Evolutionary conservation across 1,140 invertebrate species (phyloP).

Genomic region (Trichonephila clavata): DNA sequence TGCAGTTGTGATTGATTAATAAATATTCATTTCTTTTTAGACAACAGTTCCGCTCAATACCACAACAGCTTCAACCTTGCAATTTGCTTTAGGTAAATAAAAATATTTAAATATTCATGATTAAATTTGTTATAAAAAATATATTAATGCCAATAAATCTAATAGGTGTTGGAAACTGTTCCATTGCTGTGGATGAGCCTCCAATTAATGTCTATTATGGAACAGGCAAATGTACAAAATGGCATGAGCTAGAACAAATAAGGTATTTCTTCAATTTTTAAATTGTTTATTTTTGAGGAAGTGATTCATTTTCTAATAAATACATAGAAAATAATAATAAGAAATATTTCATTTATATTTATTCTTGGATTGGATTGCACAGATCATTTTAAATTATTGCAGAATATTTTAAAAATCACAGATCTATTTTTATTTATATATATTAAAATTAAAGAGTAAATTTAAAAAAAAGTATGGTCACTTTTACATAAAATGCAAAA

Average conservation of each 20-base stretch:
- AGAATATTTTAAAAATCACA: no score
- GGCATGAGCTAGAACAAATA: conserved; percentile 70
- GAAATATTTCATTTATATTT: no score
- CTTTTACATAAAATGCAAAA: no score
- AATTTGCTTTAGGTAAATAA: conserved; percentile 80
- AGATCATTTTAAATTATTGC: no score
- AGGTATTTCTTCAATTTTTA: conserved; percentile 32
- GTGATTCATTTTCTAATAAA: no score
- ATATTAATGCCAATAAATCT: not conserved
- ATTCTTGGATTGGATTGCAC: no score
- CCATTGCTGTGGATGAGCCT: conserved; percentile 62
- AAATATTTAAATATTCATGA: not conserved
- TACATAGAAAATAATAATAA: no score
- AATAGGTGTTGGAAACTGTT: conserved; percentile 70
- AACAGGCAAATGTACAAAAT: conserved; percentile 72
- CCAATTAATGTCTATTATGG: conserved; percentile 72
- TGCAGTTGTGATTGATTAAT: not conserved
- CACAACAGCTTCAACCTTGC: conserved; percentile 79
- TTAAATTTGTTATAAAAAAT: not conserved
- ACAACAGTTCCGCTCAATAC: conserved; percentile 72
- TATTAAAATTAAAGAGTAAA: no score
- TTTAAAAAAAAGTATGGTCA: no score
- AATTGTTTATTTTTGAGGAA: not conserved
- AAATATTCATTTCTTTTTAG: conserved; percentile 68
- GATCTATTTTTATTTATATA: no score